Base-by-base conservation (phyloP, 2,113 vertebrate species). In the Plecotus auritus region DNA sequence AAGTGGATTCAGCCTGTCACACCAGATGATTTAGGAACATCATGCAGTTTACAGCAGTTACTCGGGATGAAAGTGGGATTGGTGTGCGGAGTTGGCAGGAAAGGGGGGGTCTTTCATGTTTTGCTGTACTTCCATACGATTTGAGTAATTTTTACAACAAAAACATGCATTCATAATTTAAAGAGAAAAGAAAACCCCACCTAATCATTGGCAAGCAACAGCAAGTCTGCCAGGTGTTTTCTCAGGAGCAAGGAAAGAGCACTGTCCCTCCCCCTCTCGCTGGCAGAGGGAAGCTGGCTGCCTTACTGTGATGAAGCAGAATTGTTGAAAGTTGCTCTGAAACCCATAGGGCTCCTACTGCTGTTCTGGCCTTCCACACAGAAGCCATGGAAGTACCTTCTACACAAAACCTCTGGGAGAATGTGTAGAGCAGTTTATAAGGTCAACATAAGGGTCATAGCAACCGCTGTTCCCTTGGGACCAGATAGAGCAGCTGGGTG, bases 111-210 rank as follows among this genome's bases (percentile, higher is more conserved):
- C 32, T 35, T 88, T 54, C 5, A 14, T 54, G 30, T 82, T 95
- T 82, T 91, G 23, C 16, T 76, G 30, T 47, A 23, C 28, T n/a
- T 82, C 30, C 69, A 0, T 67, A 20, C 78, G 54, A 20, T 86
- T 74, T 84, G 37, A 87, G 77, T 78, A 66, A 47, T 93, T 90
- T 93, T 96, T 35, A 73, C 18, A 9, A 73, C 49, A 90, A 59
- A 87, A 88, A 85, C 66, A 17, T n/a, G 51, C 23, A 67, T 67
- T 88, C 26, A 0, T 91, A 37, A 66, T 89, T 72, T 85, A 93
- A 93, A 90, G 73, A 91, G 47, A 73, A 90, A 70, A 83, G 64
- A 51, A 93, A 91, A 64, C 5, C 22, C 3, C 56, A 40, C 37
- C 37, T 40, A 40, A 40, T 40, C 37, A 1, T 9, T 47, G 32